Evolutionary conservation across 2,113 vertebrate species (phyloP).

Genomic region (Pardalotus punctatus): DNA sequence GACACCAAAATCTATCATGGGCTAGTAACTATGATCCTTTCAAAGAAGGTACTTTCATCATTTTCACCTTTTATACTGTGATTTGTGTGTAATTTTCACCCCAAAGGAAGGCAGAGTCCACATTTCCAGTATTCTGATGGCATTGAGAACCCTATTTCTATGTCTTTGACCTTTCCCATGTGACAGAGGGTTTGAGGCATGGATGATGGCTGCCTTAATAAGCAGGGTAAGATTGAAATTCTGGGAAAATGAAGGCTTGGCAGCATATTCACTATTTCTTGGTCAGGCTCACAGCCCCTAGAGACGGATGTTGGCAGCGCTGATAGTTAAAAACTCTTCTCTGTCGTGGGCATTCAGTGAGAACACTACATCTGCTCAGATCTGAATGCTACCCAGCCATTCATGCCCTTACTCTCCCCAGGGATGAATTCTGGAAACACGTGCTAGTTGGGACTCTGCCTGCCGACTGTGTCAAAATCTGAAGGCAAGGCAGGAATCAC

Average conservation of each 20-base stretch:
- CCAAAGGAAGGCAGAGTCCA: accelerated
- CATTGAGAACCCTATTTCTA: neutral
- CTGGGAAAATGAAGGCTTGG: neutral
- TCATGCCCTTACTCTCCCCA: neutral
- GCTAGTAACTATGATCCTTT: neutral
- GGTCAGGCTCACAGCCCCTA: neutral
- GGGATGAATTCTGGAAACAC: neutral
- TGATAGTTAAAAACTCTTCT: neutral
- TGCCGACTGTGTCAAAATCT: neutral
- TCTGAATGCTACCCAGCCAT: neutral
- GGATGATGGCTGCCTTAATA: neutral
- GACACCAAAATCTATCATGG: neutral
- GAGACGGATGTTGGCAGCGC: neutral
- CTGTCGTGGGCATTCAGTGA: constrained; percentile 1
- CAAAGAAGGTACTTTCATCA: neutral
- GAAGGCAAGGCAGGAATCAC: neutral
- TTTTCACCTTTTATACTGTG: neutral
- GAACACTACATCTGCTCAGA: neutral
- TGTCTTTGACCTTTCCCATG: neutral
- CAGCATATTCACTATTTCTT: neutral
- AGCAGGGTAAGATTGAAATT: neutral
- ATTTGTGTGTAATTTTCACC: neutral
- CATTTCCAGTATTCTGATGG: neutral
- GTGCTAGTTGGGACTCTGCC: neutral
- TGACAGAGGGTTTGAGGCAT: neutral